These are phyloP conservation scores for Nothocercus julius DNA, from an alignment of 2,113 vertebrate genomes.

Conservation along the genomic window DNA sequence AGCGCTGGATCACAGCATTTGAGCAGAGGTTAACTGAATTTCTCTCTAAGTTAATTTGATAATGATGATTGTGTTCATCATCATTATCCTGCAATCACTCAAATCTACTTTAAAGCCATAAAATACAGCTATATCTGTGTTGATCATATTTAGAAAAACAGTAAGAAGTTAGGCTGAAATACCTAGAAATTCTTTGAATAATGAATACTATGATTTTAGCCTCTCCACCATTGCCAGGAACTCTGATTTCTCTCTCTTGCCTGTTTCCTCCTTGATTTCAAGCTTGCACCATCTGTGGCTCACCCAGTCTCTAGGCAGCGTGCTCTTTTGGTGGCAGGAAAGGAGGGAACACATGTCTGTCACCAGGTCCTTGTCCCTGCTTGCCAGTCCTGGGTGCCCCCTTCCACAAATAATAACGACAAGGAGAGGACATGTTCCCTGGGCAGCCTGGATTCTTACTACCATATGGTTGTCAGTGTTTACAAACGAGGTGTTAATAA, in stretches of 20 bases:
- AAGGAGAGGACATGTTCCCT: neutral
- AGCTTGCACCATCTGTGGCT: rapidly evolving
- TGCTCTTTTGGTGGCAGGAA: neutral
- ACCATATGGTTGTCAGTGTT: neutral
- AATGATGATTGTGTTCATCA: too few species aligned
- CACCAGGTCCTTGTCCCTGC: neutral
- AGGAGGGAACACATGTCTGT: neutral
- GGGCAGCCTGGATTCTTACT: neutral
- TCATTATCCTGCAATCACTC: neutral
- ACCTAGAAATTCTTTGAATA: neutral
- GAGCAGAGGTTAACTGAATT: neutral
- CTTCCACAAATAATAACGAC: neutral
- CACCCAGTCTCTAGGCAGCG: rapidly evolving
- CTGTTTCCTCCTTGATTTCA: neutral
- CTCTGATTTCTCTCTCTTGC: neutral
- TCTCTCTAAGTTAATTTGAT: neutral
- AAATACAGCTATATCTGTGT: neutral
- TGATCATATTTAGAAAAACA: neutral
- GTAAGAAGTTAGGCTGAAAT: neutral
- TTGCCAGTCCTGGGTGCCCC: neutral
- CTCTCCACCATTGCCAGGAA: neutral
- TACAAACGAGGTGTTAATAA: constrained; percentile 16
- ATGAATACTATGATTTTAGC: neutral
- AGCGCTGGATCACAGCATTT: neutral
- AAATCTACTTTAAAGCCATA: neutral